Base-by-base conservation (phyloP, 2,797 vertebrate species). In the Brachyrhaphis roseni region DNA sequence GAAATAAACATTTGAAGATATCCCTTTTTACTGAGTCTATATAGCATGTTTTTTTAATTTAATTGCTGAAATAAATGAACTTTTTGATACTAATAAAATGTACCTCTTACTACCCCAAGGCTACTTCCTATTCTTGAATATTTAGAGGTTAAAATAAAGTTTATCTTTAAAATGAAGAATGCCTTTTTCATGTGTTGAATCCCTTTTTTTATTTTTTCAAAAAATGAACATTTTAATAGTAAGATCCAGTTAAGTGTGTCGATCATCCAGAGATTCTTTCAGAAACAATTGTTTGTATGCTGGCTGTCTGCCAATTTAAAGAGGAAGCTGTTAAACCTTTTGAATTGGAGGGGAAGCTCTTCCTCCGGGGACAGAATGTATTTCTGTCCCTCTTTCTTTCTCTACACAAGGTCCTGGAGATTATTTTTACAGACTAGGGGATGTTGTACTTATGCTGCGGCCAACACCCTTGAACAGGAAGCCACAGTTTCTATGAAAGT, bases 401-500 rank as follows among this genome's bases (percentile, higher is more conserved):
- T 92, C 92, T 78, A 95, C 95, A 96, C 93, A 95, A 95, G 94
- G 94, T 86, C 87, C 93, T 91, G 91, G 91, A 96, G 94, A 96
- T 96, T 97, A 96, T 97, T 97, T 97, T 97, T 96, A 93, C 96
- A 97, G 96, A 94, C 96, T 93, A 95, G 89, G 92, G 95, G 94
- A 94, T 94, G 96, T 94, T 94, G 95, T 95, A 95, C 91, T 93
- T 93, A 87, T 59, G 83, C 78, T 82, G 87, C 0, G 64, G 93
- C 93, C 94, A 93, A 96, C 97, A 96, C 96, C 96, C 96, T 95
- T 64, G 95, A 96, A 97, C 96, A 97, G 98, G 97, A 99, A 99
- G 96, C 93, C 92, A 89, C 94, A 92, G 93, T 95, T 97, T 95
- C 95, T 96, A 95, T 96, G 94, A 96, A 95, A 96, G 95, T 95